These are phyloP conservation scores for Gymnodraco acuticeps DNA, from an alignment of 2,797 vertebrate species.

Conservation along the genomic window DNA sequence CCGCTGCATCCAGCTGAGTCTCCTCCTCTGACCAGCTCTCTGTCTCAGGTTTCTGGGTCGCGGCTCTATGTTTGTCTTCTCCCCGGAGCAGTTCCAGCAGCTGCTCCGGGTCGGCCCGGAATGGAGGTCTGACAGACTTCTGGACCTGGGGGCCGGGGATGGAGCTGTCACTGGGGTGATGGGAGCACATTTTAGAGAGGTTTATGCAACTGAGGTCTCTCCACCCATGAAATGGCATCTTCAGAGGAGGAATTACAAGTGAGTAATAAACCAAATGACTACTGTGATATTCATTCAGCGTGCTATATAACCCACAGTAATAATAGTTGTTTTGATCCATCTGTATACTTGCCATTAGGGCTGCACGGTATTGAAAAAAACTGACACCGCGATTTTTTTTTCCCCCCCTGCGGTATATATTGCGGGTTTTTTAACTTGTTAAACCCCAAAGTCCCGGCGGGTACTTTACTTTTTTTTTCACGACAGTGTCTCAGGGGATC, in stretches of 20 bases:
- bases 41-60: slow-evolving; percentile 92
- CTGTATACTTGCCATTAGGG: neutral
- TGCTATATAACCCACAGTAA: no score
- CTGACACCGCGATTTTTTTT: no score
- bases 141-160: slow-evolving; percentile 96
- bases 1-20: neutral
- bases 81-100: slow-evolving; percentile 91
- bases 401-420: no score
- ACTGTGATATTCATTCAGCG: neutral
- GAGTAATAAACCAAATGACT: slow-evolving; percentile 30
- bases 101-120: slow-evolving; percentile 90
- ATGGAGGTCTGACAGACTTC: slow-evolving; percentile 91
- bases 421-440: no score
- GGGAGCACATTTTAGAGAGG: slow-evolving; percentile 93
- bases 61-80: slow-evolving; percentile 99
- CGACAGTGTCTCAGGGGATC: no score
- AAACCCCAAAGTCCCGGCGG: no score
- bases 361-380: no score
- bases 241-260: slow-evolving; percentile 96
- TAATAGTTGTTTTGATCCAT: neutral
- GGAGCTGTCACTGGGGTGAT: slow-evolving; percentile 96
- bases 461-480: no score
- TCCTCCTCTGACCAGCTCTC: neutral
- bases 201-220: slow-evolving; percentile 96
- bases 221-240: slow-evolving; percentile 98